phyloP scores from a whole-genome alignment of 2,113 vertebrate species.

The Beaufortia kweichowensis region DNA sequence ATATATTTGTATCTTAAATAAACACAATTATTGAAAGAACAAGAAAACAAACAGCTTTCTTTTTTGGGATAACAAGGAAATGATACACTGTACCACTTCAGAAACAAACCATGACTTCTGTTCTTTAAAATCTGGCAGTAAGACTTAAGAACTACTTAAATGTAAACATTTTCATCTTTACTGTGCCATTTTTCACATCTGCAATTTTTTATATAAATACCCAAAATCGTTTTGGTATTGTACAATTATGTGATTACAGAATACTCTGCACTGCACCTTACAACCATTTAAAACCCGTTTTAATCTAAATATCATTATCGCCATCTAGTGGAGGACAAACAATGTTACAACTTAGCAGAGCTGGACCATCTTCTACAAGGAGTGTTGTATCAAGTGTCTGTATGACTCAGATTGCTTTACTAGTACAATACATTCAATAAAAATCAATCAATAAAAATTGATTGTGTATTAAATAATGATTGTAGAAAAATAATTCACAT shows the following conservation, averaged over 20 bases:
- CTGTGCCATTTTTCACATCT: too few relatives aligned
- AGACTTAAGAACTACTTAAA: neutral
- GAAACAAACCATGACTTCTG: neutral
- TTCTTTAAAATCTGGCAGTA: constrained; percentile 3
- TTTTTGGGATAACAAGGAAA: neutral
- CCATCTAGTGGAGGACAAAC: constrained; percentile 42
- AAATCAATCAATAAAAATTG: too few relatives aligned
- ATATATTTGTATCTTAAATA: neutral
- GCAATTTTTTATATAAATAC: too few relatives aligned
- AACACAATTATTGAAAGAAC: neutral
- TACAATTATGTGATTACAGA: neutral
- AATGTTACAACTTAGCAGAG: neutral
- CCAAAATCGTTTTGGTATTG: neutral
- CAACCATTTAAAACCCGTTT: neutral
- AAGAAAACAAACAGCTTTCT: neutral
- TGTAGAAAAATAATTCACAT: neutral
- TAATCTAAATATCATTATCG: neutral
- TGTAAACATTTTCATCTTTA: neutral
- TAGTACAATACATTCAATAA: too few relatives aligned
- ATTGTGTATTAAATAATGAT: neutral
- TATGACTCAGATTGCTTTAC: neutral
- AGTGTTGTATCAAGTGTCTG: neutral
- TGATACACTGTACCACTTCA: neutral
- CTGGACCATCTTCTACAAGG: neutral
- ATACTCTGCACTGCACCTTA: neutral